Conservation (phyloP, 2,888 invertebrate genomes). For the Clivina fossor region DNA sequence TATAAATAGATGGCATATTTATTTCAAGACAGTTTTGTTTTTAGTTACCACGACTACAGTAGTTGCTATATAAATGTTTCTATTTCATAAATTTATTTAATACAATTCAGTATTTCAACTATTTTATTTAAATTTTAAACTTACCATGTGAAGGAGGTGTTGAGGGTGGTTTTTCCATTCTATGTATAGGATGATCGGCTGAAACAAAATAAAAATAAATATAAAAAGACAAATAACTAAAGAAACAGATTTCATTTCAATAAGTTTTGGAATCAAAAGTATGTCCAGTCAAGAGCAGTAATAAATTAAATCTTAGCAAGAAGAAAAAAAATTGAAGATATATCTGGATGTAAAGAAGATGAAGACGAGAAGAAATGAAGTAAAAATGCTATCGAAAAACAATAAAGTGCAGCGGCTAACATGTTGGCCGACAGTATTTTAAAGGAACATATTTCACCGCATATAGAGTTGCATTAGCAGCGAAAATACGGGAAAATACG, state of each 20-base stretch:
- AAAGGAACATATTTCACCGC: constrained; percentile 34
- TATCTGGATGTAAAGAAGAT: constrained; percentile 17
- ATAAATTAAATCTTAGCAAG: too few relatives aligned
- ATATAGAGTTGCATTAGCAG: constrained; percentile 33
- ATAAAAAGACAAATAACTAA: constrained; percentile 8
- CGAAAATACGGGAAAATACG: too few relatives aligned
- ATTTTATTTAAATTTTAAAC: constrained; percentile 46
- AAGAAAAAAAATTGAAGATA: too few relatives aligned
- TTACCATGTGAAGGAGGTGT: constrained; percentile 75
- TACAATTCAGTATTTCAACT: too few relatives aligned
- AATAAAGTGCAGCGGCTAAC: constrained; percentile 31
- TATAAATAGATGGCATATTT: too few relatives aligned
- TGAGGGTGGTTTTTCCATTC: constrained; percentile 75
- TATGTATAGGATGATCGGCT: constrained; percentile 62
- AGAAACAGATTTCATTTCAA: background rate
- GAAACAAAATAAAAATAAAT: constrained; percentile 53
- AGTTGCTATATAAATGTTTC: too few relatives aligned
- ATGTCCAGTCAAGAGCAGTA: too few relatives aligned
- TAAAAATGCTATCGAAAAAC: constrained; percentile 29
- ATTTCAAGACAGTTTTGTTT: too few relatives aligned
- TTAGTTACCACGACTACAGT: too few relatives aligned
- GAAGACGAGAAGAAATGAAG: constrained; percentile 7
- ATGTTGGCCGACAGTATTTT: constrained; percentile 25
- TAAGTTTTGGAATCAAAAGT: too few relatives aligned
- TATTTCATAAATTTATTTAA: too few relatives aligned